phyloP scores from a whole-genome alignment of 2,797 vertebrate species.

The Hyperoplus lanceolatus region DNA sequence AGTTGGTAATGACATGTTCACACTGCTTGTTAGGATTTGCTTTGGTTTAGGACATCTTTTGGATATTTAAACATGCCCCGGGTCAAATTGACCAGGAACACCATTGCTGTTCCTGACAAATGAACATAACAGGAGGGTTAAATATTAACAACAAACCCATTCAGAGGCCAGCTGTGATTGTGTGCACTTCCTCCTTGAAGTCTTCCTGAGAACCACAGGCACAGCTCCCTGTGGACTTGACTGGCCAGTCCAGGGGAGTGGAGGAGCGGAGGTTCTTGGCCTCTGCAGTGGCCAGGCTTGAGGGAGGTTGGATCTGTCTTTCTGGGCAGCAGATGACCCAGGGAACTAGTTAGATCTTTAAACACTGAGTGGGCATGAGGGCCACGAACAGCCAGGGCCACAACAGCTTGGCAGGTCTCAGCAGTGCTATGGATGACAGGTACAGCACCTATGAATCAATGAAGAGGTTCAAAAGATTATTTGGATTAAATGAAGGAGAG shows the following conservation, averaged over 20 bases:
- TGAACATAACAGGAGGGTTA: too few species aligned
- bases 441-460: slow-evolving; percentile 64
- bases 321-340: slow-evolving; percentile 55
- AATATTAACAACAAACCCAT: slow-evolving; percentile 43
- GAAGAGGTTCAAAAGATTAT: slow-evolving; percentile 16
- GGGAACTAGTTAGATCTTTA: slow-evolving; percentile 65
- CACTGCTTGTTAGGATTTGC: too few species aligned
- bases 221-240: slow-evolving; percentile 75
- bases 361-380: slow-evolving; percentile 65
- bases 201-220: slow-evolving; percentile 86
- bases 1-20: too few species aligned
- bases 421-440: slow-evolving; percentile 38
- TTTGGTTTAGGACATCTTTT: too few species aligned
- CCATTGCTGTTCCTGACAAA: too few species aligned
- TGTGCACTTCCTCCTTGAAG: slow-evolving; percentile 35
- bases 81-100: too few species aligned
- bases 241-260: slow-evolving; percentile 49
- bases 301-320: slow-evolving; percentile 44
- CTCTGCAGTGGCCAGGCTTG: slow-evolving; percentile 43
- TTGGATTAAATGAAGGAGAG: slow-evolving; percentile 2
- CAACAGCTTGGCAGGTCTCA: slow-evolving; percentile 47
- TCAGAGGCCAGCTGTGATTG: background rate
- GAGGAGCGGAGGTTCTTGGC: slow-evolving; percentile 46
- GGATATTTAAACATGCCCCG: too few species aligned
- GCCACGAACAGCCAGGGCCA: slow-evolving; percentile 79